A percentile compares a stretch with the other conserved stretches of the same genome.
Conservation (phyloP, 2,888 invertebrate genomes). For the Oscheius sp. region DNA sequence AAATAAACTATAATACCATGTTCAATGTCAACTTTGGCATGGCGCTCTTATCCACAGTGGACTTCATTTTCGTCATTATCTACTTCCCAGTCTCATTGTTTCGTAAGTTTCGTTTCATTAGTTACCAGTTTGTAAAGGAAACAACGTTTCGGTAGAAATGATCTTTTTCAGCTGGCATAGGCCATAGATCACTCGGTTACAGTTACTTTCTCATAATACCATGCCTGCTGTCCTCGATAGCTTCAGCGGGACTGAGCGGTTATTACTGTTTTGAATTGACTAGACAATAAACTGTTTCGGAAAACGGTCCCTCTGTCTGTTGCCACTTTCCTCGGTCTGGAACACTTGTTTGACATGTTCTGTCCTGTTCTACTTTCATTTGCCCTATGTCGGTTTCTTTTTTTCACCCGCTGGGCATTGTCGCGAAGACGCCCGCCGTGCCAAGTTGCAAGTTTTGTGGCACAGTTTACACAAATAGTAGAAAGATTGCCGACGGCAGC, state of each 20-base stretch:
- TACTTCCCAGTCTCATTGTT: conserved; percentile 14
- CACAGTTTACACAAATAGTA: conserved; percentile 28
- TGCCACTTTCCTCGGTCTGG: conserved; percentile 4
- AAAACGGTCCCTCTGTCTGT: not conserved
- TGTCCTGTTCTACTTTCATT: conserved; percentile 3
- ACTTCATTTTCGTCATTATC: conserved; percentile 15
- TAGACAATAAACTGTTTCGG: not conserved
- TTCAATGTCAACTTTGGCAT: conserved; percentile 16
- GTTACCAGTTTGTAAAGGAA: not conserved
- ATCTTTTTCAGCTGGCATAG: too few species aligned
- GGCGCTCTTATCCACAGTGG: not conserved
- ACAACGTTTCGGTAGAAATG: not conserved
- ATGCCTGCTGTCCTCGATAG: not conserved
- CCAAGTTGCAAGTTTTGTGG: conserved; percentile 28
- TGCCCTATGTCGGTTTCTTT: conserved; percentile 1
- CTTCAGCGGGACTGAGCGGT: conserved; percentile 5
- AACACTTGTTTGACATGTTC: conserved; percentile 22
- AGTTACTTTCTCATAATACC: conserved; percentile 26
- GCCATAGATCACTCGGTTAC: conserved; percentile 6
- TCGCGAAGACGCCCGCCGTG: not conserved
- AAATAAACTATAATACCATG: not conserved
- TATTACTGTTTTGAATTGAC: conserved; percentile 5
- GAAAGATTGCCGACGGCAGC: conserved; percentile 31
- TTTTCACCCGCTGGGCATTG: conserved; percentile 25
- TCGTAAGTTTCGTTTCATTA: not conserved